Evolutionary conservation across 2,113 vertebrate species (phyloP).

Genomic region (Lethenteron camtschaticum): DNA sequence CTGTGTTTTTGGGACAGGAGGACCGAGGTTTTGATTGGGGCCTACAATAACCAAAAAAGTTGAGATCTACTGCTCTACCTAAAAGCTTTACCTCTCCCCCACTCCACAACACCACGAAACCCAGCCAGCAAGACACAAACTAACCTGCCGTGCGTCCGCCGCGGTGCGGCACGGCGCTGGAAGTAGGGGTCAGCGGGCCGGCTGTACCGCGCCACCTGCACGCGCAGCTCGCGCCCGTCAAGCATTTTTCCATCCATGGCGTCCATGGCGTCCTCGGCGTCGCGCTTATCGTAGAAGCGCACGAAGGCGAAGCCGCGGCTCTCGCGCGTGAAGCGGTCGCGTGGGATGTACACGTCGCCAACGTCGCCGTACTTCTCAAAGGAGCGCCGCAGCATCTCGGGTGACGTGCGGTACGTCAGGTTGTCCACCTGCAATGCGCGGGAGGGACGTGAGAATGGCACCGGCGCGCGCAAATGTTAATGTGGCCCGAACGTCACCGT

Average conservation of each 20-base stretch:
- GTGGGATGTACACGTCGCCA: slow-evolving; percentile 79
- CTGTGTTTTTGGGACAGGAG: background rate
- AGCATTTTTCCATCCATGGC: slow-evolving; percentile 74
- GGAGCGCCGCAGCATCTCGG: slow-evolving; percentile 62
- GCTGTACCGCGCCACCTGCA: slow-evolving; percentile 81
- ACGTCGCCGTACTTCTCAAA: slow-evolving; percentile 88
- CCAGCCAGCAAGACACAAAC: slow-evolving; percentile 12
- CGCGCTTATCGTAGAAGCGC: slow-evolving; percentile 70
- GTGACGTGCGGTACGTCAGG: slow-evolving; percentile 72
- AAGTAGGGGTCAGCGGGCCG: slow-evolving; percentile 59
- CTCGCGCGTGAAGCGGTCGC: slow-evolving; percentile 74
- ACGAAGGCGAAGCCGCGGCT: slow-evolving; percentile 82
- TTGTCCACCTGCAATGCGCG: slow-evolving; percentile 37
- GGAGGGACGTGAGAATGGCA: too few species aligned
- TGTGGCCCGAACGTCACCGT: too few species aligned
- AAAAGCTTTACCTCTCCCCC: slow-evolving; percentile 43
- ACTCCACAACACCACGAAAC: slow-evolving; percentile 42
- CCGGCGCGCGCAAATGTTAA: too few species aligned
- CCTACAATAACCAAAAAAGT: background rate
- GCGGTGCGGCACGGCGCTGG: slow-evolving; percentile 46
- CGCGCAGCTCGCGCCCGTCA: slow-evolving; percentile 59
- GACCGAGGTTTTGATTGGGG: background rate
- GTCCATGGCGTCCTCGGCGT: slow-evolving; percentile 84
- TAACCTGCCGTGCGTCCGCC: slow-evolving; percentile 16
- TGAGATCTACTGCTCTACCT: slow-evolving; percentile 8